Evolutionary conservation across 2,797 vertebrate genomes (phyloP).

Genomic region (Glossophaga mutica): DNA sequence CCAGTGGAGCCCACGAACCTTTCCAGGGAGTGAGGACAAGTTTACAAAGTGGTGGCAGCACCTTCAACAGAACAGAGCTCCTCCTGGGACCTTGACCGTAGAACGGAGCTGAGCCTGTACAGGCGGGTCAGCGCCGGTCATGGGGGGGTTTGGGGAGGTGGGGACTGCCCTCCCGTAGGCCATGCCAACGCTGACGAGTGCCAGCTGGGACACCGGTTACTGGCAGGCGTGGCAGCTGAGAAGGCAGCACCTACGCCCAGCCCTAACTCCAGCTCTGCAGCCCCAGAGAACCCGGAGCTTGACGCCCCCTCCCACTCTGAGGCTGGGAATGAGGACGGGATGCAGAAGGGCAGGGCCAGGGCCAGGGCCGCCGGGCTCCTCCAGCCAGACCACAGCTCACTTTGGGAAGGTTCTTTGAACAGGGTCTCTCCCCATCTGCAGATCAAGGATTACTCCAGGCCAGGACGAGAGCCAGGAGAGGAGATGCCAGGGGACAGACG

Average conservation of each 20-base stretch:
- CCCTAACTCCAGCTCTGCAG: neutral
- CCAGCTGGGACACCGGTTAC: rapidly evolving
- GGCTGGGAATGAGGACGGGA: neutral
- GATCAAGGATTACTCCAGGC: neutral
- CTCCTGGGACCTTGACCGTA: rapidly evolving
- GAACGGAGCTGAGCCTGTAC: neutral
- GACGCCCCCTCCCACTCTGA: neutral
- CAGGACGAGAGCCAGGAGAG: rapidly evolving
- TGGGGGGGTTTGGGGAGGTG: too few species aligned
- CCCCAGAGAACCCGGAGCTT: neutral
- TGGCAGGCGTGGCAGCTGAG: rapidly evolving
- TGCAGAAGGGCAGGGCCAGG: rapidly evolving
- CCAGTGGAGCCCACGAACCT: rapidly evolving
- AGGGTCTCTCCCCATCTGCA: neutral
- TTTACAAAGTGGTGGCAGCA: rapidly evolving
- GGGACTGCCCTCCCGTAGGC: neutral
- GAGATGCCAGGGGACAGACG: rapidly evolving
- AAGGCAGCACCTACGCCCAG: rapidly evolving
- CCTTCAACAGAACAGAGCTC: rapidly evolving
- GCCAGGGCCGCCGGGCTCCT: neutral
- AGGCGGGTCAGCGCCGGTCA: neutral
- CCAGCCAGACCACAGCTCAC: neutral
- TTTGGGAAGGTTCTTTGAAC: neutral
- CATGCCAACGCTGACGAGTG: neutral
- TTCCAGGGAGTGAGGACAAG: rapidly evolving